Evolutionary conservation across 2,797 vertebrate species (phyloP).

Genomic region (Darevskia nairensis): DNA sequence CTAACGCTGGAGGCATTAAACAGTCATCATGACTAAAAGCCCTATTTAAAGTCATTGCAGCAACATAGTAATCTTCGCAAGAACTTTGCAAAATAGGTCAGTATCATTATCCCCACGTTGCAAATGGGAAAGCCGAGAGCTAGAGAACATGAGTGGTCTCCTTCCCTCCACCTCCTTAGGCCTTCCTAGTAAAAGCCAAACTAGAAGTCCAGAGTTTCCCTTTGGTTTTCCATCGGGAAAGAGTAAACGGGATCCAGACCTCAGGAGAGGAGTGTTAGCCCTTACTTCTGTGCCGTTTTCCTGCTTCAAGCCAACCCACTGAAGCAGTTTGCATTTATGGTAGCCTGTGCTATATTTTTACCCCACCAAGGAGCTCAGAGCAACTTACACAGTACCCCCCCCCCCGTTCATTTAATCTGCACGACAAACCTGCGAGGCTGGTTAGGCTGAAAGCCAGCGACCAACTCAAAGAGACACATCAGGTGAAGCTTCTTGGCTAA

Average conservation of each 20-base stretch:
- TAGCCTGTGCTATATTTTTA: too few relatives aligned
- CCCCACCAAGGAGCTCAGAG: too few relatives aligned
- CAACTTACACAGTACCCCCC: background rate
- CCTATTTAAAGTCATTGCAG: background rate
- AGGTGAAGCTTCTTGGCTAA: background rate
- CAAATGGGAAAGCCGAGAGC: background rate
- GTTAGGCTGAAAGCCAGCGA: background rate
- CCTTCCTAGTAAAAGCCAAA: background rate
- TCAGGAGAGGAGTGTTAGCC: background rate
- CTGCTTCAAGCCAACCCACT: too few relatives aligned
- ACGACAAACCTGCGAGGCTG: background rate
- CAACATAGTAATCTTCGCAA: background rate
- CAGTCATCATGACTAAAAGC: too few relatives aligned
- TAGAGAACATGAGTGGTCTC: background rate
- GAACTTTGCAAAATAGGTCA: background rate
- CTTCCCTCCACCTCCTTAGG: background rate
- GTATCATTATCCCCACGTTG: background rate
- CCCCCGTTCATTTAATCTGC: background rate
- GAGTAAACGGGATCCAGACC: background rate
- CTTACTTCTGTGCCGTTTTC: too few relatives aligned
- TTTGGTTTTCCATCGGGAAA: background rate
- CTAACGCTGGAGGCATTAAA: too few relatives aligned
- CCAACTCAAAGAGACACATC: background rate
- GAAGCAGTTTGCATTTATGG: too few relatives aligned
- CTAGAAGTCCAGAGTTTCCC: background rate